Base-by-base conservation (phyloP, 2,797 vertebrate genomes). In the Moxostoma hubbsi region DNA sequence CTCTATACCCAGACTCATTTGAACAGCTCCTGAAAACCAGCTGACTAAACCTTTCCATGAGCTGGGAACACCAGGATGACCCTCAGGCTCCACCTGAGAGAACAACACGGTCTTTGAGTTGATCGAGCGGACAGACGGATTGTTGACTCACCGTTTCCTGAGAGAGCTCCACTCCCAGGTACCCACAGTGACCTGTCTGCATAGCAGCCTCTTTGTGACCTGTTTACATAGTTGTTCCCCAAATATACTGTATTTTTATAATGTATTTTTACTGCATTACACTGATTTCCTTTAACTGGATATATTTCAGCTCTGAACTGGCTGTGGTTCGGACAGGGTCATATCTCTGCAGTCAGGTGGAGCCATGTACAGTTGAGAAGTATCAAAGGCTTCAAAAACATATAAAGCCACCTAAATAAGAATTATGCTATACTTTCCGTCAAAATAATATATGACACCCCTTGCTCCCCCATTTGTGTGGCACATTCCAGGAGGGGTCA, bases 81-180 rank as follows among this genome's bases (percentile, higher is more conserved):
- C 50, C 49, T 66, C 50, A 59, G 18, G 15, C 62, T 65, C 55
- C 55, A 66, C 74, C 57, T 73, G 36, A 50, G 50, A n/a, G 61
- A 71, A 82, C 75, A 82, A 72, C 67, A 61, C 0, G 5, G 49
- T 65, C 75, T 81, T 82, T 67, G 62, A 77, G 54, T 77, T 47
- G 47, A 77, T 10, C 53, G 13, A 45, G 47, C 11, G n/a, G 67
- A 77, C 46, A 77, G 73, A 58, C 8, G 7, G 66, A 70, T 70
- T 70, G 69, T 81, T 82, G 75, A 82, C 74, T 82, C 80, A 82
- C 70, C 9, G 55, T 72, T 65, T 79, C 77, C 77, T 73, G 53
- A 66, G 69, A 72, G 57, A 73, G 18, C 51, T 79, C 68, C 68
- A 72, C 77, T 79, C 77, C 77, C 77, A 73, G 62, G 54, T 73